Evolutionary conservation across 2,797 vertebrate species (phyloP).

Genomic region (Apogon hyalosoma): DNA sequence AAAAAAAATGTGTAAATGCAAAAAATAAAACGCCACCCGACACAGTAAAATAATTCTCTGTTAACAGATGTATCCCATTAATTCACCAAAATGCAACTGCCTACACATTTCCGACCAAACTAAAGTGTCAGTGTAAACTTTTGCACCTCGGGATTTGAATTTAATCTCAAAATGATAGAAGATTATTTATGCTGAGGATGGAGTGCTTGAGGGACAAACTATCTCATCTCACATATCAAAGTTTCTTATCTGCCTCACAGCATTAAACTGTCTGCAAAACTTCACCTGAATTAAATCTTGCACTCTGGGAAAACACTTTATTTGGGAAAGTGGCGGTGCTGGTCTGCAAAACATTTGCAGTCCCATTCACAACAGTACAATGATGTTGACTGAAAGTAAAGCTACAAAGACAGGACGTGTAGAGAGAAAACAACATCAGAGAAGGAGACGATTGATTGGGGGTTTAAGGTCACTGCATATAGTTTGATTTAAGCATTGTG

Average conservation of each 20-base stretch:
- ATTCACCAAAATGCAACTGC: conserved; percentile 17
- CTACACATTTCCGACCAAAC: not conserved
- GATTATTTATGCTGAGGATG: conserved; percentile 50
- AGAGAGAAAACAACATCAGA: not conserved
- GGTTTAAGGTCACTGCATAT: no score
- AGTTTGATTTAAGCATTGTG: no score
- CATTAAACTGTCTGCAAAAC: conserved; percentile 45
- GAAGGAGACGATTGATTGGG: no score
- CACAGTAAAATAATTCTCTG: no score
- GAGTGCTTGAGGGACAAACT: conserved; percentile 50
- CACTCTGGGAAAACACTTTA: conserved; percentile 19
- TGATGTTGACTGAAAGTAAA: conserved; percentile 14
- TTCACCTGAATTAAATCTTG: conserved; percentile 43
- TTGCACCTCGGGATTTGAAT: conserved; percentile 23
- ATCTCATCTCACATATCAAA: conserved; percentile 50
- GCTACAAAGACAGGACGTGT: not conserved
- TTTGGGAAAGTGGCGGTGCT: conserved; percentile 3
- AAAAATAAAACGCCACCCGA: no score
- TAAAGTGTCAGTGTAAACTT: conserved; percentile 18
- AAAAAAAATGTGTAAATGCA: no score
- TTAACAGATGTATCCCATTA: conserved; percentile 9
- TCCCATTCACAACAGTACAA: conserved; percentile 5
- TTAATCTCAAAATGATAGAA: conserved; percentile 46
- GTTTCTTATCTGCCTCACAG: conserved; percentile 49
- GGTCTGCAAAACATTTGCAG: conserved; percentile 16